These are phyloP conservation scores for Bombus sibiricus DNA, from an alignment of 1,140 invertebrate genomes.

Conservation along the genomic window DNA sequence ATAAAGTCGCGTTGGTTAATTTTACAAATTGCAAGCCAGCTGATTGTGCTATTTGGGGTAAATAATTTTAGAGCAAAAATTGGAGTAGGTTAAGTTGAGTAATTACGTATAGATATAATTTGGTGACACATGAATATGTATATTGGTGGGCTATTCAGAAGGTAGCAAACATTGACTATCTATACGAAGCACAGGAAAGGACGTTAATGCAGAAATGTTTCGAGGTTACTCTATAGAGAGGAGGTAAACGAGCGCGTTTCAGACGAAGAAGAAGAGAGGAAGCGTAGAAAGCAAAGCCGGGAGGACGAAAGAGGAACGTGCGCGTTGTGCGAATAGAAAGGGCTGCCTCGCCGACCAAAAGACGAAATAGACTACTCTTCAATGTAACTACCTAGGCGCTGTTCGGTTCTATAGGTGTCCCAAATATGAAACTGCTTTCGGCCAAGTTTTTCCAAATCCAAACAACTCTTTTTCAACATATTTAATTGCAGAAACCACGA, in stretches of 20 bases:
- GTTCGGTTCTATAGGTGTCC: background rate
- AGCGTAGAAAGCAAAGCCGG: background rate
- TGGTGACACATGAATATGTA: background rate
- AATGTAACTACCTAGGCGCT: background rate
- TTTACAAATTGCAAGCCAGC: background rate
- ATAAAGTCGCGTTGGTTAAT: background rate
- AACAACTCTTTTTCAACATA: background rate
- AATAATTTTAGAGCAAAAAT: background rate
- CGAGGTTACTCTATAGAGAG: constrained; percentile 6
- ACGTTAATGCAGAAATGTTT: constrained; percentile 25
- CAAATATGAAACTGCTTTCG: background rate
- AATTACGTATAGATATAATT: background rate
- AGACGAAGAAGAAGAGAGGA: background rate
- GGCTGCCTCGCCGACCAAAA: background rate
- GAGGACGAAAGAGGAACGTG: background rate
- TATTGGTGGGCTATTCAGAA: background rate
- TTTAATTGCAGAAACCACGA: too few species aligned
- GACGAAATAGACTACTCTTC: background rate
- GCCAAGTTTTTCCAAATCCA: background rate
- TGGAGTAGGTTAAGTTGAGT: background rate
- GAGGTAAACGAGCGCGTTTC: background rate
- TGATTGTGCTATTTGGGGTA: too few species aligned
- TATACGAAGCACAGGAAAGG: background rate
- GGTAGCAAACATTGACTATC: background rate
- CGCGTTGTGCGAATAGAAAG: background rate